Base-by-base conservation (phyloP, 2,888 invertebrate genomes). In the Andrena hattorfiana region DNA sequence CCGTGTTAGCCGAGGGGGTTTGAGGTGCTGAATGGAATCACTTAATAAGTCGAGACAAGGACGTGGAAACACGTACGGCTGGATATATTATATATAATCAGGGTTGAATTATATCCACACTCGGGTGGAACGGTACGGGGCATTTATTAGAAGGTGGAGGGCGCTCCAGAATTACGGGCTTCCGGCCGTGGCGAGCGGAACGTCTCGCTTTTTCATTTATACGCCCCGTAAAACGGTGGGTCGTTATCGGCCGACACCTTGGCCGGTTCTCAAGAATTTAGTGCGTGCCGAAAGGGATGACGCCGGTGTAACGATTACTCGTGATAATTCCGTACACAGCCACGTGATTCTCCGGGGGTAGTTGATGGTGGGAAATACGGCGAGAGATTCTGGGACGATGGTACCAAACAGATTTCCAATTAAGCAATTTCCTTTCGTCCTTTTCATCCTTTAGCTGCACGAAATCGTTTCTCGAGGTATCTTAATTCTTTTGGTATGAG, bases 201-300 rank as follows among this genome's bases (percentile, higher is more conserved):
- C 84, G 77, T 85, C 80, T 83, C 87, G 73, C 83, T 90, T 87
- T 91, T 88, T 86, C 86, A 87, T 90, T 90, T 90, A 90, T 90
- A 88, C 87, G 77, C 83, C 79, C 23, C 73, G 88, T 87, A 87
- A 42, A 91, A 90, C 86, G 89, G 84, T 72, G 85, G 83, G 85
- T 85, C 89, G 86, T 91, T 89, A 90, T 88, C 87, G 85, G 83
- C 80, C 84, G 83, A 87, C 87, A 85, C 85, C 85, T 87, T 85
- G 86, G 81, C 82, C 86, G 87, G 82, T 86, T 90, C 89, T 85
- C 84, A 71, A 85, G 84, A 85, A 90, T 91, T 87, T 89, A 89
- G 81, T 84, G 77, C 84, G 64, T 49, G 78, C 73, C 84, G 77
- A 76, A 76, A 64, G 86, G 82, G 83, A 85, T 83, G 84, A 83